Conservation (phyloP, 2,113 vertebrate species). For the Hippocampus abdominalis region DNA sequence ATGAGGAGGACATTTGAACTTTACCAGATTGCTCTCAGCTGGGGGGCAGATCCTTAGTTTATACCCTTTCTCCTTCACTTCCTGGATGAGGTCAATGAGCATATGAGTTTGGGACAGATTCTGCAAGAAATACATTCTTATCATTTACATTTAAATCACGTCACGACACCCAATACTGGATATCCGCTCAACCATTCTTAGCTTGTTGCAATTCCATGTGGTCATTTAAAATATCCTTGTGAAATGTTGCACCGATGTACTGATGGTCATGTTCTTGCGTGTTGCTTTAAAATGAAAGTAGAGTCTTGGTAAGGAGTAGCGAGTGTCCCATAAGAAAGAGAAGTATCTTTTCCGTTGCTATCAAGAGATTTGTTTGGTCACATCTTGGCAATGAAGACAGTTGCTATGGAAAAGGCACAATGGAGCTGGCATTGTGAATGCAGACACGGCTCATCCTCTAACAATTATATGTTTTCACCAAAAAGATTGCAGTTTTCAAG, state of each 20-base stretch:
- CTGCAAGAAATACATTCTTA: conserved; percentile 61
- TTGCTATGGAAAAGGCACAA: conserved; percentile 71
- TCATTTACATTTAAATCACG: not conserved
- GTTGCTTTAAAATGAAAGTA: conserved; percentile 39
- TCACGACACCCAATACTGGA: not conserved
- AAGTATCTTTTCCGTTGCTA: conserved; percentile 53
- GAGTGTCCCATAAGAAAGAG: conserved; percentile 53
- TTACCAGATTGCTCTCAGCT: conserved; percentile 81
- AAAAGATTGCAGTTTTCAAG: conserved; percentile 70
- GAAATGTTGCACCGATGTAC: conserved; percentile 27
- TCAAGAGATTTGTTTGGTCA: conserved; percentile 65
- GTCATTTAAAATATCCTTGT: conserved; percentile 32
- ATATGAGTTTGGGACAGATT: conserved; percentile 93
- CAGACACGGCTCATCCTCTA: conserved; percentile 57
- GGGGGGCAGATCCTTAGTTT: conserved; percentile 85
- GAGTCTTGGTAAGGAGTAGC: conserved; percentile 34
- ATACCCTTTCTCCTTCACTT: conserved; percentile 90
- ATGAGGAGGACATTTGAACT: conserved; percentile 10
- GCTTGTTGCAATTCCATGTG: conserved; percentile 22
- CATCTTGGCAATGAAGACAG: conserved; percentile 68
- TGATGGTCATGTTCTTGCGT: conserved; percentile 36
- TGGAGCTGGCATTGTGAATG: conserved; percentile 53
- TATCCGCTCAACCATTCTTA: not conserved
- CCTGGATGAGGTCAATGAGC: conserved; percentile 88
- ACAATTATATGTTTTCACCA: conserved; percentile 67